Evolutionary conservation across 2,113 vertebrate genomes (phyloP), one percentile per base, ranked within the genome.

Genomic region (Spea bombifrons): DNA sequence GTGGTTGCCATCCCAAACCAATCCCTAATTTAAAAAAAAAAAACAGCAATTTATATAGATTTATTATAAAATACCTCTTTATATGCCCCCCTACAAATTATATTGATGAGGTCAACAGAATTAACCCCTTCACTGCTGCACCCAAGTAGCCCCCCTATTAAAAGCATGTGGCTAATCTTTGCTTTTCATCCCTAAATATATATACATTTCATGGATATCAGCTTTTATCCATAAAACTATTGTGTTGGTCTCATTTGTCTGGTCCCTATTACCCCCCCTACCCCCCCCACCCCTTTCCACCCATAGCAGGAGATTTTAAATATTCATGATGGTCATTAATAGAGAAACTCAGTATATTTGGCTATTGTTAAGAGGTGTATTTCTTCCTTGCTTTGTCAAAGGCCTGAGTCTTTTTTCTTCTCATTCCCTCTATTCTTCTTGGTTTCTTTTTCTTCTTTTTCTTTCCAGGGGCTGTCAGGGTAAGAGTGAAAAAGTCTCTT

Each of bases 311-410:
- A 81, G 89, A 92, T 90, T 93, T 97, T 96, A 96, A 79, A 96
- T 97, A 98, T 97, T 98, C 96, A 98, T 98, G 94, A 94, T 78
- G 93, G 92, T 95, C 96, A 94, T 90, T 94, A 30, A 30, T 30
- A 30, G 30, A 92, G 91, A 92, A 92, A 91, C 90, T 92, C 89
- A 94, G 92, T 92, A 93, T 92, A 96, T 96, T 92, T 94, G 94
- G 77, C 90, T 92, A 90, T 93, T 94, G 93, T 95, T 94, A 90
- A 88, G 88, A 90, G 91, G 90, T 93, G 93, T 94, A 91, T 87
- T 91, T 94, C 91, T 93, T 90, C 87, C 86, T 86, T 84, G 85
- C 86, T 85, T 90, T 90, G 87, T 94, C 90, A 90, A 92, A 93
- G 92, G 93, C 86, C 90, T 84, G 88, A 88, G 88, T 91, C 85